These are phyloP conservation scores for Epistrophe grossulariae DNA, from an alignment of 2,888 invertebrate genomes.

Conservation along the genomic window DNA sequence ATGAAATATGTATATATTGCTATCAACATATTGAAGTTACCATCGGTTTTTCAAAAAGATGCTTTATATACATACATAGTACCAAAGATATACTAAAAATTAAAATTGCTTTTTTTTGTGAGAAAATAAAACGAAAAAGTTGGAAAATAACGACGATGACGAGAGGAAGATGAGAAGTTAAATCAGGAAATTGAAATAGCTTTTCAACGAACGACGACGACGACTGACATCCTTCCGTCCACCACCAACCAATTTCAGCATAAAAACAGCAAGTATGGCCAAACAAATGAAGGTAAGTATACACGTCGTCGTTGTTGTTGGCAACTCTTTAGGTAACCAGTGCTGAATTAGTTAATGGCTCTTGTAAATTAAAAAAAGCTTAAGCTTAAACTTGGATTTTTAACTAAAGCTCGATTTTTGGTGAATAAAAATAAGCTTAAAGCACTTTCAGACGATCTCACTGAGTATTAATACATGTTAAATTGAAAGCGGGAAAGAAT, in stretches of 20 bases:
- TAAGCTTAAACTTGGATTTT: too few relatives aligned
- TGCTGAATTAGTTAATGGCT: background rate
- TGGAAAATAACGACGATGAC: background rate
- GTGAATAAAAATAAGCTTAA: too few relatives aligned
- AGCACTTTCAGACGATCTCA: too few relatives aligned
- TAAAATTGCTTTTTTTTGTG: conserved; percentile 39
- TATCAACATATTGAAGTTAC: background rate
- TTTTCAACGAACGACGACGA: conserved; percentile 8
- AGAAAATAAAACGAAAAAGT: background rate
- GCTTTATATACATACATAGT: too few relatives aligned
- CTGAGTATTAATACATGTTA: too few relatives aligned
- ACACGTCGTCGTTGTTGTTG: conserved; percentile 14
- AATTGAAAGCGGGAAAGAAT: too few relatives aligned
- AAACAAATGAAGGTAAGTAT: conserved; percentile 1
- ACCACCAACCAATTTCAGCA: conserved; percentile 19
- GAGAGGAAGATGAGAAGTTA: conserved; percentile 2
- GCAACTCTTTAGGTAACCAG: background rate
- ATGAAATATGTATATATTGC: too few relatives aligned
- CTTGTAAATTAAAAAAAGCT: too few relatives aligned
- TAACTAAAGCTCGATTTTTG: too few relatives aligned
- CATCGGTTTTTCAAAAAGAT: conserved; percentile 3
- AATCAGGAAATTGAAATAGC: conserved; percentile 47
- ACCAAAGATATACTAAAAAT: conserved; percentile 46
- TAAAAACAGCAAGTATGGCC: conserved; percentile 33
- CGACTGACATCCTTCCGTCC: background rate